Evolutionary conservation across 2,888 invertebrate genomes (phyloP).

Genomic region (Agriotes lineatus): DNA sequence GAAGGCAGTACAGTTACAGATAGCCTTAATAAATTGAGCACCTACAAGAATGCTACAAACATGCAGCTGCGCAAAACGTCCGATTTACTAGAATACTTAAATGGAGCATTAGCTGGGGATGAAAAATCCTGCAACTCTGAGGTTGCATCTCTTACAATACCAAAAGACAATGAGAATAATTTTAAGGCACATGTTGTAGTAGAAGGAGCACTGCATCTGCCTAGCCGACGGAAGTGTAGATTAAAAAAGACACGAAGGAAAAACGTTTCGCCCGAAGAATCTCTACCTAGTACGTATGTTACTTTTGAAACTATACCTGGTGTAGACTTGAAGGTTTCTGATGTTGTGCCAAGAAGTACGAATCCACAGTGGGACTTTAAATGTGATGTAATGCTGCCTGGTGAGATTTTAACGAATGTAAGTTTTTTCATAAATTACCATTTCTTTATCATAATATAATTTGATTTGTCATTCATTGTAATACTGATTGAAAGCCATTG

Average conservation of each 20-base stretch:
- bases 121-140: conserved; percentile 36
- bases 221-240: conserved; percentile 62
- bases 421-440: too few relatives aligned
- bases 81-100: conserved; percentile 63
- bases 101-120: conserved; percentile 59
- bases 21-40: background rate
- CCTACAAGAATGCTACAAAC: conserved; percentile 15
- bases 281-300: conserved; percentile 73
- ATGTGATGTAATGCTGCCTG: conserved; percentile 67
- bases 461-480: too few relatives aligned
- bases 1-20: background rate
- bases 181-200: conserved; percentile 70
- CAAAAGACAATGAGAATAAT: conserved; percentile 28
- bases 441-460: too few relatives aligned
- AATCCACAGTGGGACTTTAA: conserved; percentile 71
- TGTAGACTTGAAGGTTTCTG: conserved; percentile 64
- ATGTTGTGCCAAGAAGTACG: conserved; percentile 67
- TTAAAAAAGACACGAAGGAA: conserved; percentile 59
- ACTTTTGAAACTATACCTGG: conserved; percentile 69
- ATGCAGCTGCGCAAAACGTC: conserved; percentile 54
- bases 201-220: conserved; percentile 71
- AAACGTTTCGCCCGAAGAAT: conserved; percentile 59
- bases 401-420: conserved; percentile 70
- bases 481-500: too few relatives aligned
- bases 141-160: background rate